Evolutionary conservation across 2,113 vertebrate genomes (phyloP).

Genomic region (Syngnathus scovelli): DNA sequence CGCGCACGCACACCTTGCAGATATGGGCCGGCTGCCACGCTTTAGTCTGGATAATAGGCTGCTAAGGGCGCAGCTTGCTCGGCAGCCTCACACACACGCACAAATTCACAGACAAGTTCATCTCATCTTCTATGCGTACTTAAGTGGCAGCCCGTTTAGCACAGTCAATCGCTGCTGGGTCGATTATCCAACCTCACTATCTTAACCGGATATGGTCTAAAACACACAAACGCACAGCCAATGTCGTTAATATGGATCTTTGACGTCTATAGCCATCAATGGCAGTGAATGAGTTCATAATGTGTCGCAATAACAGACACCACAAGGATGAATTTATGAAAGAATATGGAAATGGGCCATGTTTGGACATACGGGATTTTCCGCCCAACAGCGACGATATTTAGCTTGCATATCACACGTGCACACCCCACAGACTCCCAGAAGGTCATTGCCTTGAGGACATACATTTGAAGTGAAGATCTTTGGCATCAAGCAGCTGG

Average conservation of each 20-base stretch:
- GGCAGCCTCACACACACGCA: constrained; percentile 24
- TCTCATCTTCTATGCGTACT: constrained; percentile 5
- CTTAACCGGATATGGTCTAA: not conserved
- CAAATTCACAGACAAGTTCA: constrained; percentile 33
- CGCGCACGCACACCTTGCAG: constrained; percentile 56
- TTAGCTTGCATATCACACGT: constrained; percentile 1
- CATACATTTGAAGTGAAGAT: constrained; percentile 56
- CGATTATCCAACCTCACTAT: not conserved
- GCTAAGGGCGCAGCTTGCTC: constrained; percentile 59
- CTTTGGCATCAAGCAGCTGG: constrained; percentile 46
- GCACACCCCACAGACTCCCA: constrained; percentile 50
- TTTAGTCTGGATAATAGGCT: constrained; percentile 59
- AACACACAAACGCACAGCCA: not conserved
- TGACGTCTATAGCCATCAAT: too few species aligned
- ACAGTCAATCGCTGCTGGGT: not conserved
- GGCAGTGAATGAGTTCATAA: not conserved
- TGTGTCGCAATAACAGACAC: not conserved
- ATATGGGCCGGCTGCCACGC: constrained; percentile 62
- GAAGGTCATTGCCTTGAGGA: constrained; percentile 59
- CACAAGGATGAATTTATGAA: not conserved
- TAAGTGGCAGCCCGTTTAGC: not conserved
- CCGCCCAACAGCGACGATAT: not conserved
- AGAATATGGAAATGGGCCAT: not conserved
- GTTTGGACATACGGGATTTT: not conserved
- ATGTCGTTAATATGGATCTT: too few species aligned